These are phyloP conservation scores for Phoenoteleia sp. DNA, from an alignment of 2,888 invertebrate genomes.

Conservation along the genomic window DNA sequence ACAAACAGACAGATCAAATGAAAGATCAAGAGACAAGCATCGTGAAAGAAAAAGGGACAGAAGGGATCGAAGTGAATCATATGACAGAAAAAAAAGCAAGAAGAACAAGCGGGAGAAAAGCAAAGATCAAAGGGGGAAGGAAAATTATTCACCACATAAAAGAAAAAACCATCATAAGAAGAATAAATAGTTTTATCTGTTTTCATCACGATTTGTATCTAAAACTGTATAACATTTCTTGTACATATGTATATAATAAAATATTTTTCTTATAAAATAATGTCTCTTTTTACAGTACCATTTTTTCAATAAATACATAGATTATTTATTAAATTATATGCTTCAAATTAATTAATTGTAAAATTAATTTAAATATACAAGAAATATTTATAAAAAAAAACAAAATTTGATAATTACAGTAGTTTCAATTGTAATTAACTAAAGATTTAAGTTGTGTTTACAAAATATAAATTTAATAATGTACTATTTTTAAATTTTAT, in stretches of 20 bases:
- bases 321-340: too few species aligned
- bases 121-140: constrained; percentile 49
- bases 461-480: too few species aligned
- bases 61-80: constrained; percentile 38
- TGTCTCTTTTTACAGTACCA: too few species aligned
- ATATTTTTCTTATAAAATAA: constrained; percentile 53
- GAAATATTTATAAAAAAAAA: too few species aligned
- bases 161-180: constrained; percentile 27
- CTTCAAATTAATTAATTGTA: too few species aligned
- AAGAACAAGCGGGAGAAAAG: constrained; percentile 54
- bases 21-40: constrained; percentile 33
- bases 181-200: constrained; percentile 35
- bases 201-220: neutral
- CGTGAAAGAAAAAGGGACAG: constrained; percentile 48
- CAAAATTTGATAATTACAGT: too few species aligned
- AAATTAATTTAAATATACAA: too few species aligned
- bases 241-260: constrained; percentile 46
- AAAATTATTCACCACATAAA: constrained; percentile 37
- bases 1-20: constrained; percentile 33
- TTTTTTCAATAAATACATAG: too few species aligned
- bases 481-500: too few species aligned
- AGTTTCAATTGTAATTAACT: too few species aligned
- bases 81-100: constrained; percentile 31
- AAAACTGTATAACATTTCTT: constrained; percentile 27
- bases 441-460: too few species aligned